A percentile compares a stretch with the other conserved stretches of the same genome.
phyloP scores from a whole-genome alignment of 2,113 vertebrate species.

The Phyllostomus hastatus region DNA sequence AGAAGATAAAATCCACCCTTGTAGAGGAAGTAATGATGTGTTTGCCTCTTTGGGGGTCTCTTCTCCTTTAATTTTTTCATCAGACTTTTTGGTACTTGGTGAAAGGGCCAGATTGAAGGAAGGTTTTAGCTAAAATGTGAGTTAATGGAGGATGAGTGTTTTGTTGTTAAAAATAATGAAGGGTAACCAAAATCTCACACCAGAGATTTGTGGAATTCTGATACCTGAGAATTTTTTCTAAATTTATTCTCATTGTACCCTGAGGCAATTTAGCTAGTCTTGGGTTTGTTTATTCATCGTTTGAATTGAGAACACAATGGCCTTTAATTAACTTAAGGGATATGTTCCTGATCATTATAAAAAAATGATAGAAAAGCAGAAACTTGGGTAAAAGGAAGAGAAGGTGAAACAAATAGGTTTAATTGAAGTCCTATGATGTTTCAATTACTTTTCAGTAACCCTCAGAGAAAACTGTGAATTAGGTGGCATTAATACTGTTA shows the following conservation, averaged over 20 bases:
- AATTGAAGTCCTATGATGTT: background rate
- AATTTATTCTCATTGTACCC: background rate
- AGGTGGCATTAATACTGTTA: background rate
- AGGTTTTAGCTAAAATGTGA: background rate
- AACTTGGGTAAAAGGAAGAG: background rate
- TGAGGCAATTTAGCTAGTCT: background rate
- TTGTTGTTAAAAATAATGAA: background rate
- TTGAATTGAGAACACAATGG: background rate
- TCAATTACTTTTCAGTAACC: background rate
- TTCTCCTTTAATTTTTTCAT: background rate
- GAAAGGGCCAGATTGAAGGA: background rate
- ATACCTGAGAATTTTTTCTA: background rate
- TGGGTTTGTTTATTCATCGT: background rate
- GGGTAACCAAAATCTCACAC: background rate
- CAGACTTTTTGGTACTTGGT: background rate
- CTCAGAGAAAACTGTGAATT: background rate
- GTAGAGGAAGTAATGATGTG: background rate
- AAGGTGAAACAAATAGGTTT: background rate
- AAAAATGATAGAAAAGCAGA: background rate
- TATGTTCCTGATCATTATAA: background rate
- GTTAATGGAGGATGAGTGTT: background rate
- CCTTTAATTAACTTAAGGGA: background rate
- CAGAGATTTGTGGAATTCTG: background rate
- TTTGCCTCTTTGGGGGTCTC: background rate
- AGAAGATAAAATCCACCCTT: background rate